Evolutionary conservation across 2,113 vertebrate species (phyloP), one percentile per base, ranked within the genome.

Genomic region (Chaenocephalus aceratus): DNA sequence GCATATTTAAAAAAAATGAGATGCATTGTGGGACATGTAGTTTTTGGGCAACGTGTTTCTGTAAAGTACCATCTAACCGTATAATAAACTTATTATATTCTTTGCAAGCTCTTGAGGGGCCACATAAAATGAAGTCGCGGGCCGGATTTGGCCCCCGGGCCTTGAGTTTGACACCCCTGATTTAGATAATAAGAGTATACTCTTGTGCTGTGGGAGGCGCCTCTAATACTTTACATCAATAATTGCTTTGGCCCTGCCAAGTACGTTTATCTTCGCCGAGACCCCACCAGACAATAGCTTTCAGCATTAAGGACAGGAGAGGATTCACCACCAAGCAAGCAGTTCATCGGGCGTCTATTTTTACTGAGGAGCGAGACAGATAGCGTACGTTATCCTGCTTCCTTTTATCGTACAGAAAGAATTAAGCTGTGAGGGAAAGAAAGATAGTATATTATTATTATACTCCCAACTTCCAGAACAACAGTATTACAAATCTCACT

Each of bases 241-340:
- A 80, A 87, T 86, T 45, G 72, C 57, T 79, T 79, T 80, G 61
- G 48, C 67, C 48, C 52, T 44, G 67, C 58, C 59, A 67, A 44
- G 26, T 36, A 1, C 54, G 30, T 82, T 82, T 71, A 65, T 75
- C 62, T 73, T 54, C 49, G 21, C 53, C 1, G 10, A 15, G 58
- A 67, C 64, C 62, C 63, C 53, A 54, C 46, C 9, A 30, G 8
- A 36, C 66, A 79, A 66, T 64, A 66, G 52, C 73, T 53, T 68
- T 66, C 59, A 64, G 57, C n/a, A 58, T 13, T n/a, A 57, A 79
- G 71, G 69, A 72, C 23, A 57, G 36, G 58, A 70, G 60, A 59
- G 34, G 34, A 63, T 51, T 61, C 44, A 21, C 13, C 15, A 30
- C 58, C 5, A 62, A 34, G 62, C 21, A 26, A 45, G 57, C 26